Evolutionary conservation across 2,888 invertebrate species (phyloP).

Genomic region (Xestia sexstrigata): DNA sequence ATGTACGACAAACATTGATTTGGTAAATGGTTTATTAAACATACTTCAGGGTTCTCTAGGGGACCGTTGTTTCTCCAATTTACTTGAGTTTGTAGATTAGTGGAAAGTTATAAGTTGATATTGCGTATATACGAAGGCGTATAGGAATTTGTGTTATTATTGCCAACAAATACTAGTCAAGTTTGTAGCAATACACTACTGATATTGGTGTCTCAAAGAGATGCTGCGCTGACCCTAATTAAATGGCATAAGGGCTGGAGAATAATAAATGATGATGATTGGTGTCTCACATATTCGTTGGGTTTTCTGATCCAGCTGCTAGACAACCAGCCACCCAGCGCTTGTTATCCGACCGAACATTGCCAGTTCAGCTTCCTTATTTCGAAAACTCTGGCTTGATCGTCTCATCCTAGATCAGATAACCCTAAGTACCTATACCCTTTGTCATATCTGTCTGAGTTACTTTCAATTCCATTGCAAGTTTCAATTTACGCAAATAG

Average conservation of each 20-base stretch:
- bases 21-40: conserved; percentile 42
- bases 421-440: neutral
- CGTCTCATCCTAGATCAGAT: neutral
- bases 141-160: neutral
- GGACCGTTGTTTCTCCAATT: conserved; percentile 3
- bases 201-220: neutral
- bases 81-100: conserved; percentile 23
- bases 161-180: neutral
- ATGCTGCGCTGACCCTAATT: no score
- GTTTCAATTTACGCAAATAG: conserved; percentile 1
- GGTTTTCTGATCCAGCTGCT: neutral
- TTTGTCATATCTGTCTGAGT: neutral
- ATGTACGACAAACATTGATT: conserved; percentile 45
- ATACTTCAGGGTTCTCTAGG: conserved; percentile 11
- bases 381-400: neutral
- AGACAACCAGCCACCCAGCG: no score
- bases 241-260: no score
- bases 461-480: conserved; percentile 1
- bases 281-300: neutral
- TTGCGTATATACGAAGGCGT: neutral
- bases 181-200: neutral
- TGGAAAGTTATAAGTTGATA: conserved; percentile 1
- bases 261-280: no score
- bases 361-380: neutral
- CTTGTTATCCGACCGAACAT: neutral